A percentile compares a stretch with the other conserved stretches of the same genome.
These are phyloP conservation scores for Pelagia noctiluca DNA, from an alignment of 30 jellyfish, hydroid and myxozoan species.

Conservation along the genomic window DNA sequence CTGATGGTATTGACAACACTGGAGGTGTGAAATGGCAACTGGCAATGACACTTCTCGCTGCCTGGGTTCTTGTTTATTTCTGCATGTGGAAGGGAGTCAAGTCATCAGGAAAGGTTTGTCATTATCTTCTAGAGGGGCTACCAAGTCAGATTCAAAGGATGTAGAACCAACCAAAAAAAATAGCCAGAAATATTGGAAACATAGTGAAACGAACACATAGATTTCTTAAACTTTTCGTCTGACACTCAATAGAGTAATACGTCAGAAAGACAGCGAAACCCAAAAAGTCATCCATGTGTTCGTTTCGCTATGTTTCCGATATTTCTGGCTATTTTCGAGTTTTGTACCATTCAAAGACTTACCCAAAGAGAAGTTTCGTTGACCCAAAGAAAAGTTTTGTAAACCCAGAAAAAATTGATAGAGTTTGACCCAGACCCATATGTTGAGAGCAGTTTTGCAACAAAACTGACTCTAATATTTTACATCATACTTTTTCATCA, in stretches of 20 bases:
- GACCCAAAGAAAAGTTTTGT: no score
- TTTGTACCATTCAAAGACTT: no score
- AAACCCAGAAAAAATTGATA: no score
- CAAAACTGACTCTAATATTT: no score
- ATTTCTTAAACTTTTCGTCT: not conserved
- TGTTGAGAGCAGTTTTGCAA: no score
- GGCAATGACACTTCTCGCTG: slow-evolving; percentile 69
- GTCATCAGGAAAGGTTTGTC: slow-evolving; percentile 78
- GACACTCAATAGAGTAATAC: not conserved
- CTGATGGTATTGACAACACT: slow-evolving; percentile 69
- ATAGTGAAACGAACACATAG: not conserved
- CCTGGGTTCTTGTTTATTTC: slow-evolving; percentile 75
- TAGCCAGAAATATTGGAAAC: not conserved
- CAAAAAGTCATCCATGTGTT: not conserved
- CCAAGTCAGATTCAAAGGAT: not conserved
- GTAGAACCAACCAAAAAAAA: not conserved
- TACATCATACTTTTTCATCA: no score
- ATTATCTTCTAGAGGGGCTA: not conserved
- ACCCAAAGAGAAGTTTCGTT: no score
- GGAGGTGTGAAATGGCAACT: slow-evolving; percentile 85
- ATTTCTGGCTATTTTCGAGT: no score
- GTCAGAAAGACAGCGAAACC: not conserved
- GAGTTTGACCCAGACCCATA: no score
- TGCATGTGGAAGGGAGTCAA: slow-evolving; percentile 90
- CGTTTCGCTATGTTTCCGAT: no score